Percentiles rank a stretch among this genome's conserved stretches.
Evolutionary conservation across 2,797 vertebrate species (phyloP).

Genomic region (Sternotherus odoratus): DNA sequence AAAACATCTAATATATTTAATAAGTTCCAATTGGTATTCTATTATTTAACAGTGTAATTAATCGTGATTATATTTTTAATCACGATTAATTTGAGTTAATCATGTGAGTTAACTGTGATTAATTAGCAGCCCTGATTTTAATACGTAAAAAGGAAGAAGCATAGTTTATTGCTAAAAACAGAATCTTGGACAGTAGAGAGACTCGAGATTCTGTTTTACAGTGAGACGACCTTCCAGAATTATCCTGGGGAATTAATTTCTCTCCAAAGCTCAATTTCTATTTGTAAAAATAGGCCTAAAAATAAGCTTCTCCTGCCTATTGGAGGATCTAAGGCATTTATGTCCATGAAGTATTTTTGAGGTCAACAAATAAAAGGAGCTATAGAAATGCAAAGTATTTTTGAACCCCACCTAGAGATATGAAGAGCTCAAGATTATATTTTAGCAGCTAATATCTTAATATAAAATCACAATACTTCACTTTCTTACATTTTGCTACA

Average conservation of each 20-base stretch:
- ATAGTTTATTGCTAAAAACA: background rate
- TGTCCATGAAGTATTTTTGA: background rate
- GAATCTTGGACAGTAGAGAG: too few species aligned
- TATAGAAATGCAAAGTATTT: background rate
- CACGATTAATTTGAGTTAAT: too few species aligned
- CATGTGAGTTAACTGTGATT: too few species aligned
- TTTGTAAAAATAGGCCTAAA: background rate
- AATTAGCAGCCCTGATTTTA: background rate
- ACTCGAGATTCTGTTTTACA: background rate
- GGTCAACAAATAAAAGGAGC: background rate
- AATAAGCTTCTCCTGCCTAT: background rate
- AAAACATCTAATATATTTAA: too few species aligned
- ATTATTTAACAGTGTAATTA: too few species aligned
- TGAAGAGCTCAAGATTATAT: background rate
- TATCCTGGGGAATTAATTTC: too few species aligned
- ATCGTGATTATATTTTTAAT: too few species aligned
- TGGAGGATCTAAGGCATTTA: background rate
- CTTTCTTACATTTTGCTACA: background rate
- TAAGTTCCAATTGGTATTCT: too few species aligned
- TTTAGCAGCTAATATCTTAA: background rate
- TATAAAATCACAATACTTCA: background rate
- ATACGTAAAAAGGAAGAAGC: background rate
- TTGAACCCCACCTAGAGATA: background rate
- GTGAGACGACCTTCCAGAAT: background rate
- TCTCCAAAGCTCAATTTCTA: background rate